These are phyloP conservation scores for Lampris incognitus DNA, from an alignment of 2,113 vertebrate species.

Conservation along the genomic window DNA sequence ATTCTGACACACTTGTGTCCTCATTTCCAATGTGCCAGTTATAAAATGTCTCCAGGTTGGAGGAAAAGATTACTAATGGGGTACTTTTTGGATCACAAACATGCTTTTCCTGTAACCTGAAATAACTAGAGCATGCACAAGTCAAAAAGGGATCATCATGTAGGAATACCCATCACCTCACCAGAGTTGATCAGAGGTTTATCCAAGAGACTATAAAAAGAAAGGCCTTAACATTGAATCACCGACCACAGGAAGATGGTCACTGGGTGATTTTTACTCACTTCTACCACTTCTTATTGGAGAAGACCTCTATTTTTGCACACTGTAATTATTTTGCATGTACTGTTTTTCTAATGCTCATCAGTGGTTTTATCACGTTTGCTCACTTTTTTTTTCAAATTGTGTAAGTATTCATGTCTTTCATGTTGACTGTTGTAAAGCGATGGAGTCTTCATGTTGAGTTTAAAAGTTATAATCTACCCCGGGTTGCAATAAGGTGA, in stretches of 20 bases:
- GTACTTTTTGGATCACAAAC: background rate
- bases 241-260: background rate
- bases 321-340: conserved; percentile 22
- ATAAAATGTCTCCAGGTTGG: background rate
- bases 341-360: conserved; percentile 27
- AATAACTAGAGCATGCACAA: conserved; percentile 21
- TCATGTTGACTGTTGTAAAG: conserved; percentile 17
- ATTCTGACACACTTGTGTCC: too few species aligned
- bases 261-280: background rate
- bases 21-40: conserved; percentile 1
- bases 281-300: conserved; percentile 7
- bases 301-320: conserved; percentile 27
- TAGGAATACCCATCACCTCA: background rate
- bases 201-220: background rate
- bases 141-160: conserved; percentile 56
- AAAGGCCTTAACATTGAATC: background rate
- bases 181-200: background rate
- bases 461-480: conserved; percentile 7
- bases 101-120: conserved; percentile 14
- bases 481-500: background rate
- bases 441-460: conserved; percentile 4
- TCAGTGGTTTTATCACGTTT: background rate
- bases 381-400: background rate
- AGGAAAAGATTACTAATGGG: too few species aligned
- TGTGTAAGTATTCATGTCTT: conserved; percentile 9